These are phyloP conservation scores for Nyctalus aviator DNA, from an alignment of 2,797 vertebrate species.

Conservation along the genomic window DNA sequence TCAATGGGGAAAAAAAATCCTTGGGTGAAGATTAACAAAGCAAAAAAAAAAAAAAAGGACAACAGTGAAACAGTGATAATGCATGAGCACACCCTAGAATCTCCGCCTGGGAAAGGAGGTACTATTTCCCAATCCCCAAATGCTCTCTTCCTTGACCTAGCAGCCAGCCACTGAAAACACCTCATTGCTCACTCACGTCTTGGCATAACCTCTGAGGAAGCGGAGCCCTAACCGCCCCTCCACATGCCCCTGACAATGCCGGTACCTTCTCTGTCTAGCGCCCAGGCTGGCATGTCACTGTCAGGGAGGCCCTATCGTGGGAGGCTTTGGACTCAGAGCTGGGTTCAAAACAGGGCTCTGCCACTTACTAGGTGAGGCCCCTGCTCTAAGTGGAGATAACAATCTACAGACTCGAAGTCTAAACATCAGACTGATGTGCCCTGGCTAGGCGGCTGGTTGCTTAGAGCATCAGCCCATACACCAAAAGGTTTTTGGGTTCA, in stretches of 20 bases:
- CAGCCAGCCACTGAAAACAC: background rate
- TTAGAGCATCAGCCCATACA: background rate
- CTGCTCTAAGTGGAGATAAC: constrained; percentile 8
- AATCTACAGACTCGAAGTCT: background rate
- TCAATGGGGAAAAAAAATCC: too few species aligned
- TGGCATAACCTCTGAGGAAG: constrained; percentile 1
- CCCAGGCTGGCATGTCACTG: background rate
- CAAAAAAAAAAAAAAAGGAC: background rate
- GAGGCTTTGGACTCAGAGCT: background rate
- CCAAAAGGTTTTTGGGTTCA: background rate
- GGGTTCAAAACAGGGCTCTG: background rate
- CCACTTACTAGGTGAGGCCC: background rate
- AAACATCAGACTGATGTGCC: background rate
- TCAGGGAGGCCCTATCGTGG: background rate
- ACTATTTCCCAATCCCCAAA: background rate
- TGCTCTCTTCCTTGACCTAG: background rate
- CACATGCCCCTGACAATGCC: background rate
- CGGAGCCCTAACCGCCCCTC: background rate
- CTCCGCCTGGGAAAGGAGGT: background rate
- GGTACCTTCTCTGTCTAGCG: constrained; percentile 2
- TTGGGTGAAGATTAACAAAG: too few species aligned
- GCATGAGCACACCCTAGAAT: background rate
- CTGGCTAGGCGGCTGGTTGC: background rate
- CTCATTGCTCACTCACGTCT: constrained; percentile 38
- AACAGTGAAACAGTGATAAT: background rate